Base-by-base conservation (phyloP, 2,888 invertebrate genomes). In the Ecliptopera silaceata region DNA sequence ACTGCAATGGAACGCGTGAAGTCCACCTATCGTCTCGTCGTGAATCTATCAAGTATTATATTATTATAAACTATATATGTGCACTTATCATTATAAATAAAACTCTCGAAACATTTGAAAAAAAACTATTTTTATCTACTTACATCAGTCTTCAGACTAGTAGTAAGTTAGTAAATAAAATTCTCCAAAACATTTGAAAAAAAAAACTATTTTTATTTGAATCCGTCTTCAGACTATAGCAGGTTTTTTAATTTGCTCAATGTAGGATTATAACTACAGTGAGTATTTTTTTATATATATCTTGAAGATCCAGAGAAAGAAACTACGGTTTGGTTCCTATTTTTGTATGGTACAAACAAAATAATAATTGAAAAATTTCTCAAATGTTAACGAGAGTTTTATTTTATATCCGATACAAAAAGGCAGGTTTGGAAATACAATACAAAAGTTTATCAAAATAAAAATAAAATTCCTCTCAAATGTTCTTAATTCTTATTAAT, bases 1-100 rank as follows among this genome's bases (percentile, higher is more conserved):
- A 55, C 77, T 91, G 76, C 89, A 86, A 71, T 82, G 81, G 78
- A 80, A 81, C 73, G 72, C 81, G 73, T 89, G 88, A 85, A 74
- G 64, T 70, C 70, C 59, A 50, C 50, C 34, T 55, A 32, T 41
- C 56, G 47, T 39, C 67, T 55, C 55, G 38, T 55, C 64, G 51
- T 48, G 56, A 34, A 41, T 65, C 68, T 72, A 41, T 41, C 76
- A 80, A 67, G 72, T 68, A 59, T 52, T 56, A 57, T 11, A 6
- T 5, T 6, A 10, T 13, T 6, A 41, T 5, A 42, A 36, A 34
- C 4, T n/a, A 34, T 36, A 10, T 36, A 13, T 36, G 36, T 36
- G 15, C 36, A 36, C 36, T 1, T 8, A 5, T 34, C 32, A 34
- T 15, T 13, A 0, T 8, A 15, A 36, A 36, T 36, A 36, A 36